Evolutionary conservation across 2,888 invertebrate genomes (phyloP).

Genomic region (Hypena proboscidalis): DNA sequence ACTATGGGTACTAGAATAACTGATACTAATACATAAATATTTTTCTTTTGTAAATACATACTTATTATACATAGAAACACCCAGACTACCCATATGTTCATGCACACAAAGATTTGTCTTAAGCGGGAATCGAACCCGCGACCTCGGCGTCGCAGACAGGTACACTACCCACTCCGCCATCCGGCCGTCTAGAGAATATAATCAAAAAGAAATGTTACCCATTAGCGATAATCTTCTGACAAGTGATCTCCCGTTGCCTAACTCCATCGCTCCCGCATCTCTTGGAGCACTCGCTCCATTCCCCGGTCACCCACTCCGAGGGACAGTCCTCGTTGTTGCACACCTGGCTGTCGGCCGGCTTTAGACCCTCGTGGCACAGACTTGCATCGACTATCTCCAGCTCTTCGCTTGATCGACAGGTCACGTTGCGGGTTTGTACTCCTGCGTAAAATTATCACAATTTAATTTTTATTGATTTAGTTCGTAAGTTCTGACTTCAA

Average conservation of each 20-base stretch:
- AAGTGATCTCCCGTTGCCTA: conserved; percentile 89
- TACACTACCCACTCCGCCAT: too few relatives aligned
- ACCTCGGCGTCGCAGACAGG: too few relatives aligned
- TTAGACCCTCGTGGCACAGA: conserved; percentile 91
- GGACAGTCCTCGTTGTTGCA: conserved; percentile 93
- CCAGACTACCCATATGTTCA: too few relatives aligned
- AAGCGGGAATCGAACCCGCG: too few relatives aligned
- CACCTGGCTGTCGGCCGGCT: conserved; percentile 88
- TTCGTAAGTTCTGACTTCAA: too few relatives aligned
- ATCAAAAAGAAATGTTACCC: conserved; percentile 74
- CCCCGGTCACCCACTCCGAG: conserved; percentile 91
- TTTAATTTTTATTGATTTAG: neutral
- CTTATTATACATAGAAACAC: too few relatives aligned
- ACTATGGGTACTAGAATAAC: too few relatives aligned
- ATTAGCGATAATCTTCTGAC: conserved; percentile 91
- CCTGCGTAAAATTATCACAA: conserved; percentile 75
- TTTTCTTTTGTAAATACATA: too few relatives aligned
- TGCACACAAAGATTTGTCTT: too few relatives aligned
- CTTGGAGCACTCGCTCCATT: conserved; percentile 93
- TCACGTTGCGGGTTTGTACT: conserved; percentile 90
- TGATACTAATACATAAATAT: too few relatives aligned
- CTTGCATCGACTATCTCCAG: conserved; percentile 89
- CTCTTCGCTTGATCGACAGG: conserved; percentile 91
- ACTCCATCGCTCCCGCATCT: conserved; percentile 92
- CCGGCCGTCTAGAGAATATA: neutral